Evolutionary conservation across 2,797 vertebrate species (phyloP), one percentile per base, ranked within the genome.

Genomic region (Merluccius polli): DNA sequence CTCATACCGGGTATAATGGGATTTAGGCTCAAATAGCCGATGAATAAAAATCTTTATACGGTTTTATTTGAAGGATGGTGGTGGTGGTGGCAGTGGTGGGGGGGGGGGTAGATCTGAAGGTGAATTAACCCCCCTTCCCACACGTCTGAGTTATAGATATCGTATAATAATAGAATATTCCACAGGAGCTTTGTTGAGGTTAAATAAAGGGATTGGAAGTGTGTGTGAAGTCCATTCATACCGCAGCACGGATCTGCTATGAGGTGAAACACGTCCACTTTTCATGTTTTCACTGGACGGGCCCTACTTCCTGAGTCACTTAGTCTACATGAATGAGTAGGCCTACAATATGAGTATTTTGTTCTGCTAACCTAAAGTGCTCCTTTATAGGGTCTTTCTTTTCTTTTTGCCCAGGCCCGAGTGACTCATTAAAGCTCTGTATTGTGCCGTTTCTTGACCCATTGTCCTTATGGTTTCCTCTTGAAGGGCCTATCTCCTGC

Each of bases 281-380:
- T 71, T 67, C 78, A 72, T 85, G 83, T 88, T 89, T 85, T 84
- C 71, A 68, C 44, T 91, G 87, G 87, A 84, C 13, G 72, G 73
- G 78, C 78, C 31, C 76, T 0, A 77, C 74, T 90, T 92, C 90
- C 91, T 89, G 21, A 73, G 85, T 86, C 68, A 13, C 80, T 82
- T 38, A 0, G n/a, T 73, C 36, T 15, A 67, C 75, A 3, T 69
- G 65, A 48, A 48, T 4, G 31, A 41, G 33, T 30, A n/a, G n/a
- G n/a, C n/a, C n/a, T n/a, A 11, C 32, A 29, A 52, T 41, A 69
- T 38, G 29, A 70, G 32, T 7, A 65, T 29, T 15, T 59, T 3
- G 65, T 12, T 67, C 1, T 2, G 10, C 65, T 27, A 30, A 15
- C 24, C 24, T 67, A 67, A 29, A 67, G 65, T 52, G 48, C 48